Evolutionary conservation across 2,888 invertebrate genomes (phyloP).

Genomic region (Meiosimyza decipiens): DNA sequence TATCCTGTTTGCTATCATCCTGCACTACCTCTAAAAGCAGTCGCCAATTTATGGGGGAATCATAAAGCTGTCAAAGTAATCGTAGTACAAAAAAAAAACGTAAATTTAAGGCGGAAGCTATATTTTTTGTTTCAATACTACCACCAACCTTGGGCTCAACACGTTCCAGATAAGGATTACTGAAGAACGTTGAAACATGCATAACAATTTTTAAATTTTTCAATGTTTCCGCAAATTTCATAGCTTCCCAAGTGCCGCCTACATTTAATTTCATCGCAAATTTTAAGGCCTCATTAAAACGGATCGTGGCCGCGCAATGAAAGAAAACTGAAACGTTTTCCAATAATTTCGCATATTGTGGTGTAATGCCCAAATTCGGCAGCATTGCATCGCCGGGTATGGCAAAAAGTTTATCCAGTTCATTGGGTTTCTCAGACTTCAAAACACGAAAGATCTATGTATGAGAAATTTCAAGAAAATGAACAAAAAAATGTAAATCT

Average conservation of each 20-base stretch:
- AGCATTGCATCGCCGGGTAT: conserved; percentile 56
- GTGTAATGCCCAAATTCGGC: conserved; percentile 54
- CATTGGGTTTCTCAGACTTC: conserved; percentile 48
- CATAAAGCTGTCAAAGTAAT: conserved; percentile 48
- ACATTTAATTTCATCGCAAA: conserved; percentile 74
- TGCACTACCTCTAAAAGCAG: conserved; percentile 51
- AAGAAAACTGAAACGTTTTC: conserved; percentile 76
- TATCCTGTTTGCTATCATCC: conserved; percentile 44
- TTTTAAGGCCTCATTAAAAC: conserved; percentile 82
- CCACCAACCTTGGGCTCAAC: conserved; percentile 76
- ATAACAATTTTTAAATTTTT: conserved; percentile 72
- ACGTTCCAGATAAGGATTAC: conserved; percentile 79
- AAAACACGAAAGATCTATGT: conserved; percentile 44
- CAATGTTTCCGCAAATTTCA: conserved; percentile 71
- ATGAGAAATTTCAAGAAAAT: conserved; percentile 22
- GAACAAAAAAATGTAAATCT: neutral
- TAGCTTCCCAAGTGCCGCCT: conserved; percentile 73
- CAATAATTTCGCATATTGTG: conserved; percentile 40
- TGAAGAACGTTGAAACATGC: conserved; percentile 89
- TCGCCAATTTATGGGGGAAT: conserved; percentile 57
- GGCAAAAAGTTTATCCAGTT: conserved; percentile 53
- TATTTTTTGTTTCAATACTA: neutral
- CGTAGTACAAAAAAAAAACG: too few relatives aligned
- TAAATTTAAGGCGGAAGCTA: neutral
- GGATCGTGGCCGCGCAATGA: conserved; percentile 83